Evolutionary conservation across 2,888 invertebrate species (phyloP), one percentile per base, ranked within the genome.

Genomic region (Perizoma affinitatum): DNA sequence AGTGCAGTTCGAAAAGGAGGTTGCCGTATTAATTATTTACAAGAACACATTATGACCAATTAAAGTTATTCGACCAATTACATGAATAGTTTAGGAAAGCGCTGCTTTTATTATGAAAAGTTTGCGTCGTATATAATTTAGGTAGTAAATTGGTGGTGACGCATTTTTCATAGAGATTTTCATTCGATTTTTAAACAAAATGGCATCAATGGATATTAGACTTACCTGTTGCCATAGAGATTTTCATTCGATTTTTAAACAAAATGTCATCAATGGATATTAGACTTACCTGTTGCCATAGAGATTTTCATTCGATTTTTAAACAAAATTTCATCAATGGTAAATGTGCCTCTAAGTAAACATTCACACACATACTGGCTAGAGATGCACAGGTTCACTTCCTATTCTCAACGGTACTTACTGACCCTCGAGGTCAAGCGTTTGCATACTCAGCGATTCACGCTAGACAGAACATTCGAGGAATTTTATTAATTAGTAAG

Each of bases 11-110:
- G 72, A 78, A 81, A 83, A 76, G 75, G 83, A 79, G 78, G 75
- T 76, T 78, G 74, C 57, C 71, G 71, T 77, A 78, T 79, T 83
- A 84, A 87, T 86, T 88, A 87, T 86, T 87, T 85, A 84, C 86
- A 82, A 76, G 78, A 79, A 73, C 74, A 72, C 83, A 87, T 86
- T 83, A 84, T 70, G 69, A 69, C 79, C 84, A 87, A 88, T 88
- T 88, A 87, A 87, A 83, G 73, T 77, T 79, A 81, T 80, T 75
- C 75, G 70, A 75, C 77, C 78, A 81, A 82, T 80, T 76, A 83
- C 78, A 76, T 66, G 68, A 65, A 73, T 72, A 71, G 73, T 80
- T 78, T 77, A 79, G 75, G 68, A 74, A 70, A 68, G 72, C 66
- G 66, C 69, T 70, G 73, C 73, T 69, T 75, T 72, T 80, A 75